phyloP scores from a whole-genome alignment of 2,888 invertebrate species.

The Drosophila mayaguana region DNA sequence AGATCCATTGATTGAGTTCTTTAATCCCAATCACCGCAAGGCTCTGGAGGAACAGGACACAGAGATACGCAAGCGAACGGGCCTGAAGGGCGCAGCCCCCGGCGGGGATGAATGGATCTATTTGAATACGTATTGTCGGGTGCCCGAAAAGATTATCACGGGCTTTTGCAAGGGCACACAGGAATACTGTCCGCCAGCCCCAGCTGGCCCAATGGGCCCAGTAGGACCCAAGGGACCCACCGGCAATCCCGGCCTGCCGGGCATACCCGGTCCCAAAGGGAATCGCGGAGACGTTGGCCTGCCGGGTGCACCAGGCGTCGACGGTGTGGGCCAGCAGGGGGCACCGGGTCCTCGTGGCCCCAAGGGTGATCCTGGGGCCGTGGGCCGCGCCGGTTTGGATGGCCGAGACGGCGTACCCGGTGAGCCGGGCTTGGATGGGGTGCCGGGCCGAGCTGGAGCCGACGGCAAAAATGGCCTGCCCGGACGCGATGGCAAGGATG shows the following conservation, averaged over 20 bases:
- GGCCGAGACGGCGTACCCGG: constrained; percentile 96
- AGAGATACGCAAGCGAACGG: constrained; percentile 87
- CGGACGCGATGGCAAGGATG: constrained; percentile 86
- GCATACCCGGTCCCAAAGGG: constrained; percentile 90
- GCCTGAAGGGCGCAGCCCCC: constrained; percentile 89
- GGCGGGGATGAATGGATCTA: constrained; percentile 94
- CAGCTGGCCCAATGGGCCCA: constrained; percentile 88
- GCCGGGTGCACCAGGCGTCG: constrained; percentile 88
- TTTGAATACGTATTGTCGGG: constrained; percentile 94
- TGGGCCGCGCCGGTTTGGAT: constrained; percentile 91
- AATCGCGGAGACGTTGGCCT: constrained; percentile 89
- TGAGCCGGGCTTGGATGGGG: constrained; percentile 93
- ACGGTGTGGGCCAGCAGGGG: constrained; percentile 83
- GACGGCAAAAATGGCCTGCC: constrained; percentile 92
- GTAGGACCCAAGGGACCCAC: constrained; percentile 88
- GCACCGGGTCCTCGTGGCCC: constrained; percentile 82
- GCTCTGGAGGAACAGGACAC: constrained; percentile 89
- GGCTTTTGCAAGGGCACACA: constrained; percentile 93
- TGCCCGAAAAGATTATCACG: constrained; percentile 93
- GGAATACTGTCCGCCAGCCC: constrained; percentile 91
- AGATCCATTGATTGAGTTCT: constrained; percentile 90
- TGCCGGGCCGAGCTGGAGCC: constrained; percentile 93
- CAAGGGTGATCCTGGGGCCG: constrained; percentile 87
- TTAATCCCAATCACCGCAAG: constrained; percentile 89
- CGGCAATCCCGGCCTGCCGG: constrained; percentile 85